Base-by-base conservation (phyloP, 2,113 vertebrate genomes). In the Malurus melanocephalus region DNA sequence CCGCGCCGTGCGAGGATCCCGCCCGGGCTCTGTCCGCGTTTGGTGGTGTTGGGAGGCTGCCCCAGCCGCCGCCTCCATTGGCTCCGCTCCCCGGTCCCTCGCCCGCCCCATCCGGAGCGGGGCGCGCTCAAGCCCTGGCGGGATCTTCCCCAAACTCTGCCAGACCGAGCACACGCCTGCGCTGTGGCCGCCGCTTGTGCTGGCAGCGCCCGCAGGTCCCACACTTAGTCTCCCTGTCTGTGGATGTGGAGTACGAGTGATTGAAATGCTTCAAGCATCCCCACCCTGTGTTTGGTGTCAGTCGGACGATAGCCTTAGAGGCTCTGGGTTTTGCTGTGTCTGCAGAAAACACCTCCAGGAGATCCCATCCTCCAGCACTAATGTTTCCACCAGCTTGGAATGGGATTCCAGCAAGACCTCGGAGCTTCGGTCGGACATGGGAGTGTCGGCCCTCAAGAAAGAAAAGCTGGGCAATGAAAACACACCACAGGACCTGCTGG, bases 311-410 rank as follows among this genome's bases (percentile, higher is more conserved):
- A 3, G 16, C 19, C 24, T 60, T 15, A 55, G n/a, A 56, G 45
- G 22, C 32, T 16, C 10, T 28, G 83, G 20, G 46, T n/a, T 80
- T 79, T 78, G 20, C 9, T 82, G 11, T 57, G 16, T 21, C 48
- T 80, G 67, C 93, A 98, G 97, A 85, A 98, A 97, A 85, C 97
- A 98, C 10, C 97, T 99, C 78, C 97, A 97, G 93, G 98, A 98
- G 60, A 97, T 98, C 69, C 97, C 98, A 0, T 96, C 97, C 78
- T 91, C 97, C 11, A 92, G 66, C 88, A 94, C 96, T 90, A 98
- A 98, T 60, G 89, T 98, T 65, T 86, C 79, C 26, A 49, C 80
- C 14, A 83, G 88, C 48, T 35, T 66, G 66, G 80, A 95, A 64
- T 96, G 96, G 93, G 95, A 97, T 43, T 77, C 95, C 17, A 89